These are phyloP conservation scores for Lasioglossum baleicum DNA, from an alignment of 1,140 invertebrate species.

Conservation along the genomic window DNA sequence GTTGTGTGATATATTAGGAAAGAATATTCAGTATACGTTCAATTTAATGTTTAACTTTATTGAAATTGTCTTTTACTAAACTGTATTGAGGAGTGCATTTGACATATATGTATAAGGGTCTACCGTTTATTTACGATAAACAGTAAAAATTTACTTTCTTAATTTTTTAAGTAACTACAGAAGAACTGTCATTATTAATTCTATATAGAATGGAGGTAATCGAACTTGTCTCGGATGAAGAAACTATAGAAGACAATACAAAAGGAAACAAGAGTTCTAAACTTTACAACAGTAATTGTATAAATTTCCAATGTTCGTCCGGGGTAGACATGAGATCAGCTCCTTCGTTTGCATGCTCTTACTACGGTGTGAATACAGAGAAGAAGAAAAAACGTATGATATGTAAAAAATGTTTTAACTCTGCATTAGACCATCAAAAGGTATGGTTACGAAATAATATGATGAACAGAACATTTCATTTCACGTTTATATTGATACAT, in stretches of 20 bases:
- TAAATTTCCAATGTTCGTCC: constrained; percentile 81
- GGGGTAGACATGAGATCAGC: constrained; percentile 76
- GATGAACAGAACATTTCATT: constrained; percentile 2
- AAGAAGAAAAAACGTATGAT: constrained; percentile 78
- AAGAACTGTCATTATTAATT: background rate
- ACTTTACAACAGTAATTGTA: constrained; percentile 75
- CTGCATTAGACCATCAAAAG: constrained; percentile 75
- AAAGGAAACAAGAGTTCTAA: constrained; percentile 61
- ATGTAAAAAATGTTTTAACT: constrained; percentile 79
- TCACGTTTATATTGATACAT: background rate
- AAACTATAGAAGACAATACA: constrained; percentile 40
- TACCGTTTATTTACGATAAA: background rate
- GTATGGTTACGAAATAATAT: constrained; percentile 54
- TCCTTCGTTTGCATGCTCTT: constrained; percentile 80
- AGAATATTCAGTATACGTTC: too few relatives aligned
- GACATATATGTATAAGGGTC: background rate
- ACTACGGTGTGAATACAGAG: constrained; percentile 77
- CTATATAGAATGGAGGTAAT: constrained; percentile 67
- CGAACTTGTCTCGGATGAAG: constrained; percentile 75
- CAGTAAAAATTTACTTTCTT: background rate
- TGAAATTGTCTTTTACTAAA: background rate
- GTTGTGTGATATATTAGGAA: too few relatives aligned
- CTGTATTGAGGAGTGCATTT: background rate
- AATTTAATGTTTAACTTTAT: background rate
- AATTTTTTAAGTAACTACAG: background rate